These are phyloP conservation scores for Villa cingulata DNA, from an alignment of 2,888 invertebrate species.

Conservation along the genomic window DNA sequence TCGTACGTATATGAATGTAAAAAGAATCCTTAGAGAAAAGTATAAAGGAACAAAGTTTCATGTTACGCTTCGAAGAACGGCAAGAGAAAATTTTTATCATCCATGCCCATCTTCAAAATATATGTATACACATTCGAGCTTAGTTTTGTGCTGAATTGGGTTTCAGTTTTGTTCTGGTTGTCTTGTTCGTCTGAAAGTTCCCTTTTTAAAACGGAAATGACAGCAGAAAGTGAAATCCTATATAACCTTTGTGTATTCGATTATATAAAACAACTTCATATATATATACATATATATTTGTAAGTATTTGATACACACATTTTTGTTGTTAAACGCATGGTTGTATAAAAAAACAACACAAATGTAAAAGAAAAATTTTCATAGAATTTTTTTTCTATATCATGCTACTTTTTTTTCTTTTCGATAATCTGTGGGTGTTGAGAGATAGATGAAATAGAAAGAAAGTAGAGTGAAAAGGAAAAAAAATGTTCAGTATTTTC, in stretches of 20 bases:
- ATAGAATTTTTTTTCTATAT: not conserved
- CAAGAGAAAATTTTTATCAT: constrained; percentile 9
- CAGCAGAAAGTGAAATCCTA: constrained; percentile 22
- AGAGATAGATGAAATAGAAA: not conserved
- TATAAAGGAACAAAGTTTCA: constrained; percentile 11
- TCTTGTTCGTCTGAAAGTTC: constrained; percentile 13
- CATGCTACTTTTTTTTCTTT: not conserved
- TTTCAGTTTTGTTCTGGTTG: constrained; percentile 13
- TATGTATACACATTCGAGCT: not conserved
- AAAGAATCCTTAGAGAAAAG: constrained; percentile 1
- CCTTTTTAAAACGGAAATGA: constrained; percentile 29
- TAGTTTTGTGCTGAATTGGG: constrained; percentile 4
- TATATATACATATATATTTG: not conserved
- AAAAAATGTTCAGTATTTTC: constrained; percentile 4
- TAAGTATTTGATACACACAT: not conserved
- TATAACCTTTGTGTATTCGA: not conserved
- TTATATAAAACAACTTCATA: too few relatives aligned
- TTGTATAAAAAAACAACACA: too few relatives aligned
- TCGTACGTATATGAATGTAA: not conserved
- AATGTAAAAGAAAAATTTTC: not conserved
- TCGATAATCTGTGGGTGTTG: not conserved
- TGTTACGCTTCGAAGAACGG: constrained; percentile 13
- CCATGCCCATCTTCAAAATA: not conserved
- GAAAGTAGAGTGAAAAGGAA: not conserved
- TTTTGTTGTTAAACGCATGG: too few relatives aligned